These are phyloP conservation scores for Chelonus formosanus DNA, from an alignment of 2,888 invertebrate species.

Conservation along the genomic window DNA sequence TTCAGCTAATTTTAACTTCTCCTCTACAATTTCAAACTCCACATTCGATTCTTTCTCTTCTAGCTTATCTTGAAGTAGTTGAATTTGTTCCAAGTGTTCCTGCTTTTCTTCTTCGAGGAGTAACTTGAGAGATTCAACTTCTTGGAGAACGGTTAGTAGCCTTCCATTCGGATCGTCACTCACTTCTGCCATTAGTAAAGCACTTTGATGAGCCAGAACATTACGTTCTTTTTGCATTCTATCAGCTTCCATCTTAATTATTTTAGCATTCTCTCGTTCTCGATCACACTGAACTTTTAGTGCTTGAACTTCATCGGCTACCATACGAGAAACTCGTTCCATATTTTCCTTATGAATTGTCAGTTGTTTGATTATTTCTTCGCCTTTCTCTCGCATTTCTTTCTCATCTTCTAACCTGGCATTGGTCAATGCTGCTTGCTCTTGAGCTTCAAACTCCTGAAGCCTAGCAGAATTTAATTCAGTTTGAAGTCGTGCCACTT, in stretches of 20 bases:
- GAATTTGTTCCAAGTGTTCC: conserved; percentile 69
- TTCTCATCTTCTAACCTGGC: conserved; percentile 69
- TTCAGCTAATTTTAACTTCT: conserved; percentile 75
- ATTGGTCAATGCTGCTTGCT: conserved; percentile 64
- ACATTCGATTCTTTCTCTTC: conserved; percentile 75
- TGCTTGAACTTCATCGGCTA: conserved; percentile 73
- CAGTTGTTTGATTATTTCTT: conserved; percentile 51
- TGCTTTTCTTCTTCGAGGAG: conserved; percentile 72
- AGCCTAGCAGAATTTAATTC: conserved; percentile 73
- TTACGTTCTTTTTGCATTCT: conserved; percentile 71
- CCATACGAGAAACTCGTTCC: conserved; percentile 72
- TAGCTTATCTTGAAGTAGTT: conserved; percentile 72
- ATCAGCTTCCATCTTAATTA: conserved; percentile 63
- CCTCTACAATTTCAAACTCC: conserved; percentile 75
- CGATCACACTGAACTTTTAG: conserved; percentile 72
- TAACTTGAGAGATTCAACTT: conserved; percentile 72
- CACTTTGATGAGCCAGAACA: conserved; percentile 75
- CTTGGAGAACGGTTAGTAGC: conserved; percentile 67
- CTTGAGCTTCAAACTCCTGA: conserved; percentile 78
- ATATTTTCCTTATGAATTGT: conserved; percentile 69
- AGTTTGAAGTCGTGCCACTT: conserved; percentile 74
- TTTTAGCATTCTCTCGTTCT: conserved; percentile 70
- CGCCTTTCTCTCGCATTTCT: conserved; percentile 52
- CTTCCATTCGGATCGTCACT: conserved; percentile 69
- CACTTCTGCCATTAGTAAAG: conserved; percentile 72